These are phyloP conservation scores for Rhyzopertha dominica DNA, from an alignment of 1,140 invertebrate species.

Conservation along the genomic window DNA sequence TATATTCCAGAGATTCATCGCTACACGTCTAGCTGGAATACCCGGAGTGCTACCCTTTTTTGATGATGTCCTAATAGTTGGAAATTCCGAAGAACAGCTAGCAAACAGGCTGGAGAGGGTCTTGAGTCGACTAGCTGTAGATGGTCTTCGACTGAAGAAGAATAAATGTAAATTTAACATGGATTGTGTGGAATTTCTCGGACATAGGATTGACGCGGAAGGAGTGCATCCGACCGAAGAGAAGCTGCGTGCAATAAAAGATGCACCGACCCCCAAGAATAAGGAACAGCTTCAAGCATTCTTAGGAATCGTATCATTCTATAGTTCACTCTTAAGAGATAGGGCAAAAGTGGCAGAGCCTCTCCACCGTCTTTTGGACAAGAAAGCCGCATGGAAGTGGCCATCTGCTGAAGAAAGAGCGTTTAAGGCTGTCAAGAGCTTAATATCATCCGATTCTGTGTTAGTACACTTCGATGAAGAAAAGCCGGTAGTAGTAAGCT, in stretches of 20 bases:
- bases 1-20: too few species aligned
- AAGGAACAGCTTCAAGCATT: constrained; percentile 35
- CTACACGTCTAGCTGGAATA: too few species aligned
- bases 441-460: constrained; percentile 28
- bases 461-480: constrained; percentile 29
- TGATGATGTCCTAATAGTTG: constrained; percentile 12
- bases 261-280: constrained; percentile 26
- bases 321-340: too few species aligned
- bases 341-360: too few species aligned
- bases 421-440: constrained; percentile 31
- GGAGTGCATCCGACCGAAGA: constrained; percentile 28
- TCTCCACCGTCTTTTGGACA: constrained; percentile 36
- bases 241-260: constrained; percentile 38
- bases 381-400: constrained; percentile 43
- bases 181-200: constrained; percentile 34
- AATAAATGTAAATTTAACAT: constrained; percentile 33
- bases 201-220: constrained; percentile 32
- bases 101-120: neutral
- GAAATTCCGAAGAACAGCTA: neutral
- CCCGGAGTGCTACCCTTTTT: constrained; percentile 1
- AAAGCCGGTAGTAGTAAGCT: constrained; percentile 23
- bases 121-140: constrained; percentile 16
- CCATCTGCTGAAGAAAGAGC: constrained; percentile 21
- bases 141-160: constrained; percentile 29
- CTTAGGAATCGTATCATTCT: constrained; percentile 39